Evolutionary conservation across 2,797 vertebrate genomes (phyloP).

Genomic region (Brachyrhaphis roseni): DNA sequence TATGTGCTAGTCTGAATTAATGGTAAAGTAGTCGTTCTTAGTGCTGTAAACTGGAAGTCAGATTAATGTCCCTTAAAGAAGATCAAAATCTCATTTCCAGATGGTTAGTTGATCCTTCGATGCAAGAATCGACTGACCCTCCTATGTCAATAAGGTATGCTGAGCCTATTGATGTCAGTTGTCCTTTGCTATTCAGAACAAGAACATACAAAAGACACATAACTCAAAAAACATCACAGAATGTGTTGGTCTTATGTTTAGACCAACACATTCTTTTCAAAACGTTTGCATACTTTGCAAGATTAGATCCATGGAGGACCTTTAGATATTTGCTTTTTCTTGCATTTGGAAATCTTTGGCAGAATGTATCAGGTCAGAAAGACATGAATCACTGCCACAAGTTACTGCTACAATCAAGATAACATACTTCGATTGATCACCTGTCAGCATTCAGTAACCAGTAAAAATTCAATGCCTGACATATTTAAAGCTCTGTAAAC

Average conservation of each 20-base stretch:
- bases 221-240: background rate
- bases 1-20: too few relatives aligned
- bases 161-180: background rate
- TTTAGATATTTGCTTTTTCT: background rate
- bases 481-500: background rate
- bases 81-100: background rate
- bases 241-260: background rate
- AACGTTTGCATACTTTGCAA: background rate
- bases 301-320: background rate
- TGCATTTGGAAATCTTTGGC: background rate
- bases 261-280: background rate
- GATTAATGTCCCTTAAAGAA: background rate
- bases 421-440: background rate
- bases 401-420: background rate
- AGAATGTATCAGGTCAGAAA: background rate
- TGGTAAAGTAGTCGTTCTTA: too few relatives aligned
- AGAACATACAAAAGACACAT: background rate
- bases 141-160: too few relatives aligned
- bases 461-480: background rate
- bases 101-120: background rate
- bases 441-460: background rate
- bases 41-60: too few relatives aligned
- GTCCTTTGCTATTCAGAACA: background rate
- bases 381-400: background rate
- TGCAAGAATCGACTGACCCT: background rate